Percentiles rank a stretch among this genome's conserved stretches.
These are phyloP conservation scores for Cecidostiba fungosa DNA, from an alignment of 2,888 invertebrate genomes.

Conservation along the genomic window DNA sequence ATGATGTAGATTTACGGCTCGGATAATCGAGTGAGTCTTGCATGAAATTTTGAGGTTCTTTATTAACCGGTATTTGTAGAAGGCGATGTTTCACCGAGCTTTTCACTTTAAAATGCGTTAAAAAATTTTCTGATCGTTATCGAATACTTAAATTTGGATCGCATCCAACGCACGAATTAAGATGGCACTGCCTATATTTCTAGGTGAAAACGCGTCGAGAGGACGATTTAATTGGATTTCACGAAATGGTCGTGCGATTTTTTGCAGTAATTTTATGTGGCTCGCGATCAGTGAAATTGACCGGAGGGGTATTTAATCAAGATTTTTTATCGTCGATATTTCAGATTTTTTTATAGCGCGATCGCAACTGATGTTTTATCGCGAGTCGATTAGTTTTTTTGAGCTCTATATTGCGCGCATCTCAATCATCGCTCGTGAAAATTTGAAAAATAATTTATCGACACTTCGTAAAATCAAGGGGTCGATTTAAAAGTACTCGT, in stretches of 20 bases:
- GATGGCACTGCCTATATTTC: slow-evolving; percentile 11
- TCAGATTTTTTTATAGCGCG: not conserved
- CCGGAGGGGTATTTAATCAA: not conserved
- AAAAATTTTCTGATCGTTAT: too few species aligned
- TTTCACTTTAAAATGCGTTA: too few species aligned
- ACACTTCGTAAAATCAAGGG: not conserved
- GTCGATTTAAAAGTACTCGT: too few species aligned
- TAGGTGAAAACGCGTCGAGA: not conserved
- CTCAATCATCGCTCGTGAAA: not conserved
- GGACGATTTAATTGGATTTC: not conserved
- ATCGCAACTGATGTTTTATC: not conserved
- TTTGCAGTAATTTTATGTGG: not conserved
- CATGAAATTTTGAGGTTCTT: not conserved
- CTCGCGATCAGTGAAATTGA: not conserved
- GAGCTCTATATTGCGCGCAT: too few species aligned
- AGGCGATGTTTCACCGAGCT: not conserved
- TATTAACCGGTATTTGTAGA: not conserved
- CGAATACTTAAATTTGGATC: not conserved
- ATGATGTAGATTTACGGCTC: not conserved
- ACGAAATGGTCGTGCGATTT: not conserved
- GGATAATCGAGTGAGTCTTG: not conserved
- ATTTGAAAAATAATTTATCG: not conserved
- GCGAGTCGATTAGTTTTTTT: too few species aligned
- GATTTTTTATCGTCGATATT: not conserved
- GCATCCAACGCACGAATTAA: not conserved